Evolutionary conservation across 2,797 vertebrate species (phyloP), one percentile per base, ranked within the genome.

Genomic region (Peromyscus aztecus): DNA sequence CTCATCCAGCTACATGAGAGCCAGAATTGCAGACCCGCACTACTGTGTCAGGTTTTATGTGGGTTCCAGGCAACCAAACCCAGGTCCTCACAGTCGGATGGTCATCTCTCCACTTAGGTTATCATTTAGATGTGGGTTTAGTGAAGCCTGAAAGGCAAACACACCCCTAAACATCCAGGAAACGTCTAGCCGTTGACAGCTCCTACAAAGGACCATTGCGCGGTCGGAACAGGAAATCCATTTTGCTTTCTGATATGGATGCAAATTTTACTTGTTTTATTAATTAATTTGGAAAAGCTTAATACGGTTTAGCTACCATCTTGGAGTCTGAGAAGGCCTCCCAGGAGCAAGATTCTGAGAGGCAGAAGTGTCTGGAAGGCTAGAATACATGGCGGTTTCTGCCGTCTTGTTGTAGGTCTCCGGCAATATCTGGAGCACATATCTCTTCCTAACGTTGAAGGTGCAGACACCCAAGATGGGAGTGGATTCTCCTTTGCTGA

Each of bases 281-380:
- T 89, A 63, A 49, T 52, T 76, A 69, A 89, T 46, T 87, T 94
- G 29, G 84, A 73, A 82, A 87, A 9, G 67, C 34, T 92, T 27
- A 59, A 61, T 37, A 9, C 29, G 14, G 29, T 52, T 57, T 78
- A 57, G 34, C 46, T 13, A n/a, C n/a, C 52, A 75, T 19, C 27
- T 63, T 21, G 3, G 43, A 75, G 8, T 71, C 57, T 76, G 57
- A 52, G 67, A 63, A 63, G 52, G 24, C 49, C 55, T 80, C 65
- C 52, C 8, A 19, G 55, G 85, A 37, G 34, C 61, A 71, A 61
- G 67, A 40, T 37, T 37, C 5, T 24, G 37, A 23, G 34, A 65
- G 40, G n/a, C 37, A 61, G 67, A 21, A 77, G 12, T 29, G 10
- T 46, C 14, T 37, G 23, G 71, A 17, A 27, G 65, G 24, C 43